Conservation (phyloP, 1,140 invertebrate genomes). For the Palaemon carinicauda region DNA sequence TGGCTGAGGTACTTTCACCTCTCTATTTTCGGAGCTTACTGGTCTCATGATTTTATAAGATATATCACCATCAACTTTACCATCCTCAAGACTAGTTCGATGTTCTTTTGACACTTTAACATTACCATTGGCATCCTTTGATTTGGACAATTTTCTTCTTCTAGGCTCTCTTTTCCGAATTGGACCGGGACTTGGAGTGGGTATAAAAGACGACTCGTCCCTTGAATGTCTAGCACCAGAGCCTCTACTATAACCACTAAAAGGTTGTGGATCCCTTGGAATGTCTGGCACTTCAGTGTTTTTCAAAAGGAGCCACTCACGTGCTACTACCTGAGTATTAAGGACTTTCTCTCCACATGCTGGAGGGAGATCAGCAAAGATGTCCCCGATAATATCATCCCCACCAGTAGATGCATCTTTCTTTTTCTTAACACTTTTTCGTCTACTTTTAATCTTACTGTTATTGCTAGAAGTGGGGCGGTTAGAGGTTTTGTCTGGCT, state of each 20-base stretch:
- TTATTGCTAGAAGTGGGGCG: background rate
- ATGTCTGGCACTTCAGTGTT: constrained; percentile 25
- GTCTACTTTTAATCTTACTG: background rate
- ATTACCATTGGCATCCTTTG: constrained; percentile 43
- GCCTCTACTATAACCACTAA: background rate
- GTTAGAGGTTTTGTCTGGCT: constrained; percentile 24
- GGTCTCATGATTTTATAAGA: background rate
- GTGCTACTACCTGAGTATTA: constrained; percentile 17
- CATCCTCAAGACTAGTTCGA: background rate
- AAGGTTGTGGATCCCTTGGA: background rate
- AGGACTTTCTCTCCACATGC: background rate
- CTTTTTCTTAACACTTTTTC: constrained; percentile 18
- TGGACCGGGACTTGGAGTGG: constrained; percentile 28
- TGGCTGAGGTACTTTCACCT: background rate
- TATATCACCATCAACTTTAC: background rate
- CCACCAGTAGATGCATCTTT: constrained; percentile 35
- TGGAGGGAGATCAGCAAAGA: constrained; percentile 20
- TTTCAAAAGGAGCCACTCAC: constrained; percentile 38
- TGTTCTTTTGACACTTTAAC: constrained; percentile 32
- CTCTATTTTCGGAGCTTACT: background rate
- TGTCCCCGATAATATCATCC: constrained; percentile 37
- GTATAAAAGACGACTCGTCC: background rate
- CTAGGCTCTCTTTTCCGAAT: constrained; percentile 36
- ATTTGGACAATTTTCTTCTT: background rate
- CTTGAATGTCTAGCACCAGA: background rate